Percentiles rank a stretch among this genome's conserved stretches.
Evolutionary conservation across 2,797 vertebrate species (phyloP).

Genomic region (Furcifer pardalis): DNA sequence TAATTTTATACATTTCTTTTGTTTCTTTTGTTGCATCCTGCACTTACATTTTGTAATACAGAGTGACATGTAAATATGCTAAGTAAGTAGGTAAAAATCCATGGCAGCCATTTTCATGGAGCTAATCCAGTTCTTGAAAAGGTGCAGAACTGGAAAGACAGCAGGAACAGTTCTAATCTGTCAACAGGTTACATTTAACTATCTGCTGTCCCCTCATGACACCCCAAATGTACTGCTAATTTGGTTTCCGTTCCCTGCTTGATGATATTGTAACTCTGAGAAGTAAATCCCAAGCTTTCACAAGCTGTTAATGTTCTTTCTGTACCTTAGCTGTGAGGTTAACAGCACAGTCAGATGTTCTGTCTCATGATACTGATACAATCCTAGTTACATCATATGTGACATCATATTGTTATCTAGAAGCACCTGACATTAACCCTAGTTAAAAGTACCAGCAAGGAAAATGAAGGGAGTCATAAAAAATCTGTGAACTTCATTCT

Average conservation of each 20-base stretch:
- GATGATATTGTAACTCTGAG: not conserved
- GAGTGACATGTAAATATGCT: no score
- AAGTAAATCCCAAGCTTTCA: not conserved
- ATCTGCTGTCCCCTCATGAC: not conserved
- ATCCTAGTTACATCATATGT: conserved; percentile 41
- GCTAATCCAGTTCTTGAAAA: no score
- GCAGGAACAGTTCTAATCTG: no score
- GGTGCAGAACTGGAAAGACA: no score
- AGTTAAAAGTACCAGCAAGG: not conserved
- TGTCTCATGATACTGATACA: conserved; percentile 52
- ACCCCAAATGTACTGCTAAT: not conserved
- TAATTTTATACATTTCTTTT: no score
- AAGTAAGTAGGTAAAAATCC: no score
- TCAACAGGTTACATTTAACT: not conserved
- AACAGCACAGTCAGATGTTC: conserved; percentile 9
- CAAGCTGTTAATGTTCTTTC: not conserved
- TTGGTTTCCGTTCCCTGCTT: not conserved
- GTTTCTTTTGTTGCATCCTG: no score
- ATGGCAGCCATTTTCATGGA: no score
- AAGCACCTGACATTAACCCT: conserved; percentile 43
- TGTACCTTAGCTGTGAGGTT: not conserved
- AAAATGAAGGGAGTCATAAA: conserved; percentile 5
- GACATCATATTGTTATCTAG: conserved; percentile 3
- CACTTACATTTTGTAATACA: no score
- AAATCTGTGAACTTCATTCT: conserved; percentile 13